phyloP scores from a whole-genome alignment of 2,113 vertebrate genomes.

The Sula dactylatra region DNA sequence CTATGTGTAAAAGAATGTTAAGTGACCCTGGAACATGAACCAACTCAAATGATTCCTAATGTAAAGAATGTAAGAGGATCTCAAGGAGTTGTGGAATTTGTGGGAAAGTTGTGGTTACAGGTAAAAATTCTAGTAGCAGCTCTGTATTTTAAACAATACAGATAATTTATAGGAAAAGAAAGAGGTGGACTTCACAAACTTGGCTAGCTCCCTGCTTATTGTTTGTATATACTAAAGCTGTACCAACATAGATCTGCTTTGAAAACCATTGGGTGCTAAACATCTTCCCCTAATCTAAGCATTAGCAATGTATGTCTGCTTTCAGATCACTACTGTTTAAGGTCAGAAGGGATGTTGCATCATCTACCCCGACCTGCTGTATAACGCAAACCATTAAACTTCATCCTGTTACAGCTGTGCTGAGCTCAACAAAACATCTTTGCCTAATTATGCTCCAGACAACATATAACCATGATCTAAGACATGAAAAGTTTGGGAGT shows the following conservation, averaged over 20 bases:
- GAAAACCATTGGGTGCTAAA: not conserved
- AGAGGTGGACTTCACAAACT: not conserved
- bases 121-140: not conserved
- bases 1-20: not conserved
- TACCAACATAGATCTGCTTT: not conserved
- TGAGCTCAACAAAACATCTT: not conserved
- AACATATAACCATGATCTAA: not conserved
- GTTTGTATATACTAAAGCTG: not conserved
- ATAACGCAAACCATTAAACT: not conserved
- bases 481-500: not conserved
- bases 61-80: not conserved
- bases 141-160: not conserved
- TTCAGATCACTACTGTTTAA: not conserved
- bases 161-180: not conserved
- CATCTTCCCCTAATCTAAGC: not conserved
- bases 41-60: not conserved
- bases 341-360: not conserved
- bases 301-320: not conserved
- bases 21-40: not conserved
- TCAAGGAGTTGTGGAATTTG: not conserved
- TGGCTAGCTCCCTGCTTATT: not conserved
- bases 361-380: not conserved
- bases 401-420: not conserved
- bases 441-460: not conserved
- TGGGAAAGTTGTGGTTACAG: not conserved